These are phyloP conservation scores for Macaca nemestrina DNA, from an alignment of 2,113 vertebrate genomes.

Conservation along the genomic window DNA sequence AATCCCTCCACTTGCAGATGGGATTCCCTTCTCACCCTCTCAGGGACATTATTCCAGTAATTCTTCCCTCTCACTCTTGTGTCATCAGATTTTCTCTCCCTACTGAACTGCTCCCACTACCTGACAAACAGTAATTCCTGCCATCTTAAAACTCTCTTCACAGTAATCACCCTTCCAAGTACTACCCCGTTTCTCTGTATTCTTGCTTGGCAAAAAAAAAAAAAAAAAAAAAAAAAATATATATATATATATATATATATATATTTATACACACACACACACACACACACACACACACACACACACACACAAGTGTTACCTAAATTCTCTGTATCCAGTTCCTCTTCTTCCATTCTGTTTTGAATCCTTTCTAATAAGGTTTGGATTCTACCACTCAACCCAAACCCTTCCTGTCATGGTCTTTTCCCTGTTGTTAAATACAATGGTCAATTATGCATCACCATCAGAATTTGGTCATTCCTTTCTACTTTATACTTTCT, in stretches of 20 bases:
- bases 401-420: not conserved
- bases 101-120: too few relatives aligned
- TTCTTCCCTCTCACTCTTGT: not conserved
- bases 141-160: not conserved
- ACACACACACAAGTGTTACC: not conserved
- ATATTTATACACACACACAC: too few relatives aligned
- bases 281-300: too few relatives aligned
- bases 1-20: not conserved
- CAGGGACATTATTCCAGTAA: not conserved
- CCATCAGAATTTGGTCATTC: not conserved
- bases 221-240: too few relatives aligned
- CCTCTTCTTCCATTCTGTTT: not conserved
- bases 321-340: not conserved
- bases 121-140: not conserved
- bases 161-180: not conserved
- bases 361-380: not conserved
- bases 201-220: not conserved
- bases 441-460: not conserved
- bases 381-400: not conserved
- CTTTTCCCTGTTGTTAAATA: not conserved
- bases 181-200: not conserved
- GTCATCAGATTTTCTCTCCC: not conserved
- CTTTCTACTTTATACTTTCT: not conserved
- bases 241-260: too few relatives aligned
- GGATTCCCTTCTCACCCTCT: not conserved